Percentiles rank a stretch among this genome's conserved stretches.
phyloP scores from a whole-genome alignment of 2,113 vertebrate genomes.

The Okapia johnstoni region DNA sequence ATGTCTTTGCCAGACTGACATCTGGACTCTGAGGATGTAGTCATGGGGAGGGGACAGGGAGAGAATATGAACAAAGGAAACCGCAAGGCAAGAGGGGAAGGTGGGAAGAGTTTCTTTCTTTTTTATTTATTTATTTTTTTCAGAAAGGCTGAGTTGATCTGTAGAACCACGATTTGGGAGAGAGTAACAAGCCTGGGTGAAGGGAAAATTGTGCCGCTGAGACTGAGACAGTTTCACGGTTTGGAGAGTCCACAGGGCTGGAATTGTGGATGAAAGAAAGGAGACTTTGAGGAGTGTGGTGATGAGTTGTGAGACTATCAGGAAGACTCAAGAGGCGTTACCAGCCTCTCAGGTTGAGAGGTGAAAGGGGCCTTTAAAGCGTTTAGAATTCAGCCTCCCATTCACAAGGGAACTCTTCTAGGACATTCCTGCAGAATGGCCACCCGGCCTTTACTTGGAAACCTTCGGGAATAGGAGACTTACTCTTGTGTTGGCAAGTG shows the following conservation, averaged over 20 bases:
- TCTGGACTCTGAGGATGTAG: background rate
- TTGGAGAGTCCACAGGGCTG: background rate
- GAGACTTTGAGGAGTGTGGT: background rate
- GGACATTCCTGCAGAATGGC: background rate
- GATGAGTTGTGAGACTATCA: background rate
- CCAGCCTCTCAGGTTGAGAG: background rate
- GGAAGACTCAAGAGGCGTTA: background rate
- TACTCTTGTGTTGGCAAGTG: background rate
- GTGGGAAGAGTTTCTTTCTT: background rate
- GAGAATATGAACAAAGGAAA: background rate
- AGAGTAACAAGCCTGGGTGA: background rate
- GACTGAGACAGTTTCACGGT: background rate
- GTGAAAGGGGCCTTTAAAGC: background rate
- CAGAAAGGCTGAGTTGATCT: background rate
- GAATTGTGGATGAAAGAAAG: background rate
- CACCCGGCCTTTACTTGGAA: background rate
- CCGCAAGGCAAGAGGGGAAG: background rate
- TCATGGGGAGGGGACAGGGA: background rate
- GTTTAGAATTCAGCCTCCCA: background rate
- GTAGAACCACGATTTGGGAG: background rate
- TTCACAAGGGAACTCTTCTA: background rate
- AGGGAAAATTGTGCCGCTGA: background rate
- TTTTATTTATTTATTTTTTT: background rate
- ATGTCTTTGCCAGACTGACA: background rate
- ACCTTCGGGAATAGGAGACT: background rate